Evolutionary conservation across 2,888 invertebrate species (phyloP).

Genomic region (Chrysolina oricalcia): DNA sequence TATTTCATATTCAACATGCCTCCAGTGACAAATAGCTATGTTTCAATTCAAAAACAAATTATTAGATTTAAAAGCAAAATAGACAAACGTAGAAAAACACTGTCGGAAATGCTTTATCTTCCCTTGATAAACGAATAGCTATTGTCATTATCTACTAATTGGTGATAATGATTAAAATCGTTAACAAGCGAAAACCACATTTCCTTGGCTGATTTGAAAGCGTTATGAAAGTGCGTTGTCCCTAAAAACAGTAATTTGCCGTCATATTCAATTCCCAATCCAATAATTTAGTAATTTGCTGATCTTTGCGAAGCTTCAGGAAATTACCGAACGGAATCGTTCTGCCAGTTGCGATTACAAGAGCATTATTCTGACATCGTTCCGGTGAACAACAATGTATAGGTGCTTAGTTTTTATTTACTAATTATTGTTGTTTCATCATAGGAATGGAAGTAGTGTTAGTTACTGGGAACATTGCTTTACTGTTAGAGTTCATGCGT

Average conservation of each 20-base stretch:
- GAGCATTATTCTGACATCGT: slow-evolving; percentile 17
- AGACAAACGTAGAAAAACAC: too few species aligned
- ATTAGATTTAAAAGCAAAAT: too few species aligned
- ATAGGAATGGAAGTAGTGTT: slow-evolving; percentile 16
- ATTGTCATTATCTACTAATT: not conserved
- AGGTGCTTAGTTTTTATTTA: slow-evolving; percentile 21
- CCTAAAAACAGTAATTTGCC: slow-evolving; percentile 7
- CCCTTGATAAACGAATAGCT: too few species aligned
- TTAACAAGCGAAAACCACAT: not conserved
- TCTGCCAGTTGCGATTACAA: slow-evolving; percentile 5
- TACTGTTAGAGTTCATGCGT: slow-evolving; percentile 12
- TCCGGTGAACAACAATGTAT: slow-evolving; percentile 32
- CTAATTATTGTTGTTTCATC: slow-evolving; percentile 24
- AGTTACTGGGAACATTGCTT: slow-evolving; percentile 25
- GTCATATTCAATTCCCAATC: not conserved
- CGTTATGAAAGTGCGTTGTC: not conserved
- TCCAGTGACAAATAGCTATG: too few species aligned
- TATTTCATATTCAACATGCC: too few species aligned
- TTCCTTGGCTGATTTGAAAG: not conserved
- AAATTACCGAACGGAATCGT: slow-evolving; percentile 12
- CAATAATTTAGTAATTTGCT: slow-evolving; percentile 12
- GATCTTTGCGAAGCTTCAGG: slow-evolving; percentile 13
- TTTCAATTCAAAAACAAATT: too few species aligned
- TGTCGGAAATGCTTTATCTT: too few species aligned
- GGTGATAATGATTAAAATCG: not conserved